A percentile compares a stretch with the other conserved stretches of the same genome.
phyloP scores from a whole-genome alignment of 2,797 vertebrate species.

The Acanthurus tractus region DNA sequence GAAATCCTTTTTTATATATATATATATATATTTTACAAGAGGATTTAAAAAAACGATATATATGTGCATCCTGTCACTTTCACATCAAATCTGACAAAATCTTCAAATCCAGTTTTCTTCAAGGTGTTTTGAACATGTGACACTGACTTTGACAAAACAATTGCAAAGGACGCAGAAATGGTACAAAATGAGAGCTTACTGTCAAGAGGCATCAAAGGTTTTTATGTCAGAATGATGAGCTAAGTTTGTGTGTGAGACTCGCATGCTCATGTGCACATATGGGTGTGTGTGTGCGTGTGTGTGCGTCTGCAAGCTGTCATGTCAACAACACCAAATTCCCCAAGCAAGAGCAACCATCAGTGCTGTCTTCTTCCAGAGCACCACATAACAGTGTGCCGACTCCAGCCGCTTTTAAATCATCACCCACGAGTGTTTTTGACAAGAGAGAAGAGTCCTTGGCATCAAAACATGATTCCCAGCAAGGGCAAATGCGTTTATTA shows the following conservation, averaged over 20 bases:
- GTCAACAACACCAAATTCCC: constrained; percentile 48
- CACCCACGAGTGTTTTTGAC: constrained; percentile 57
- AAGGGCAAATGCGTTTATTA: constrained; percentile 74
- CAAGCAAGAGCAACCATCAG: constrained; percentile 50
- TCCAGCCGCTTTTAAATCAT: constrained; percentile 59
- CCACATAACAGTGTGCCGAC: constrained; percentile 58
- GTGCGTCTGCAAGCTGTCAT: constrained; percentile 28
- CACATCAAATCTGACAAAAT: not conserved
- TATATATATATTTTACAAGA: not conserved
- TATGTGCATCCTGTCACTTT: not conserved
- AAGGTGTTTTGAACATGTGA: constrained; percentile 19
- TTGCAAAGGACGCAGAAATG: constrained; percentile 32
- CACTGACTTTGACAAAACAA: constrained; percentile 54
- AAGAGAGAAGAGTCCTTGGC: constrained; percentile 65
- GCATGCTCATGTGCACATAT: not conserved
- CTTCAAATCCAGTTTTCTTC: not conserved
- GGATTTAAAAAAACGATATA: not conserved
- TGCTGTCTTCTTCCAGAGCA: constrained; percentile 43
- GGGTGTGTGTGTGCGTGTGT: not conserved
- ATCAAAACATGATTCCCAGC: constrained; percentile 59
- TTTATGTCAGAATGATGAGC: constrained; percentile 26
- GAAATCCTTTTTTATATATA: not conserved
- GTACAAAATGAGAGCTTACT: constrained; percentile 46
- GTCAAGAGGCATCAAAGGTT: constrained; percentile 43
- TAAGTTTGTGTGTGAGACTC: constrained; percentile 21